Conservation (phyloP, 2,888 invertebrate species). For the Merodon equestris region DNA sequence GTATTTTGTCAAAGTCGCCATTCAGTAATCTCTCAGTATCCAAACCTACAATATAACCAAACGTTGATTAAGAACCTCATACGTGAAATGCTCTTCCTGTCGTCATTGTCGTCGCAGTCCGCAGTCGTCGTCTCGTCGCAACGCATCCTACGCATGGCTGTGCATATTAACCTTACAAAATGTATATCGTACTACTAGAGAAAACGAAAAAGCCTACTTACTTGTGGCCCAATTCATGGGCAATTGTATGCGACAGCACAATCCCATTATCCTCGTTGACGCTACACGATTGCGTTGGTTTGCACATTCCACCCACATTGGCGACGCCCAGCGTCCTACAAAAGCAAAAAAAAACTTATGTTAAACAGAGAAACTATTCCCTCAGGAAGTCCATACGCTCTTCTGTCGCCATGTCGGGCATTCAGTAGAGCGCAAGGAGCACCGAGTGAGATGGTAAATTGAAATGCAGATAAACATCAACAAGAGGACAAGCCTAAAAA, state of each 20-base stretch:
- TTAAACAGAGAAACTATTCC: slow-evolving; percentile 48
- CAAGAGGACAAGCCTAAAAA: slow-evolving; percentile 15
- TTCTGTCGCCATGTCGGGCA: background rate
- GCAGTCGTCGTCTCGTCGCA: slow-evolving; percentile 25
- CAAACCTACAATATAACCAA: background rate
- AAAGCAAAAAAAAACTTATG: slow-evolving; percentile 36
- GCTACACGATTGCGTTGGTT: slow-evolving; percentile 90
- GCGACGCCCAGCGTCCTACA: slow-evolving; percentile 90
- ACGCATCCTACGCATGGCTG: slow-evolving; percentile 51
- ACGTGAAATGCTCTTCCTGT: slow-evolving; percentile 37
- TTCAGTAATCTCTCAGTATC: background rate
- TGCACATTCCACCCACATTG: slow-evolving; percentile 94
- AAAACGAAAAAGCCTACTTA: slow-evolving; percentile 80
- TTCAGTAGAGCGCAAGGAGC: slow-evolving; percentile 3
- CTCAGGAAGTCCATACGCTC: slow-evolving; percentile 40
- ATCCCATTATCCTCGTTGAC: slow-evolving; percentile 95
- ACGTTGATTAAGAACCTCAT: slow-evolving; percentile 19
- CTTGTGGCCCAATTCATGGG: slow-evolving; percentile 96
- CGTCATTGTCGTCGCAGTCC: background rate
- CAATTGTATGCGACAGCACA: slow-evolving; percentile 91
- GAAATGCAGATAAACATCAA: slow-evolving; percentile 21
- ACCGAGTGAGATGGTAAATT: slow-evolving; percentile 12
- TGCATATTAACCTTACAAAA: slow-evolving; percentile 49
- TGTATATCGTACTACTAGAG: slow-evolving; percentile 29
- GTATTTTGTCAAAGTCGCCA: too few relatives aligned